Percentiles rank a stretch among this genome's conserved stretches.
phyloP scores from a whole-genome alignment of 2,888 invertebrate genomes.

The Hirtodrosophila alboralis region DNA sequence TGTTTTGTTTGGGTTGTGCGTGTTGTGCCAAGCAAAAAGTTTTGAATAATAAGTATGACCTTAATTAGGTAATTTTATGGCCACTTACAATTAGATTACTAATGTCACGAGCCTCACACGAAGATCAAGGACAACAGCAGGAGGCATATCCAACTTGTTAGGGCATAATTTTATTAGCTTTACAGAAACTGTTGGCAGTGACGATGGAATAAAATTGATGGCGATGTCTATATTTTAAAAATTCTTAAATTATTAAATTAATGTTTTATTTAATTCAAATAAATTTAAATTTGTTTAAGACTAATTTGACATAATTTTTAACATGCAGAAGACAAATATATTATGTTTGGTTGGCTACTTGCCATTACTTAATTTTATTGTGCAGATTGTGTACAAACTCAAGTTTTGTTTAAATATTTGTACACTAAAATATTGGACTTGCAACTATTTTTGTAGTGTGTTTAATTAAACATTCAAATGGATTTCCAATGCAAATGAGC shows the following conservation, averaged over 20 bases:
- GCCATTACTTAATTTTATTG: too few species aligned
- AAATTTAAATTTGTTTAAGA: too few species aligned
- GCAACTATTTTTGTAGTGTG: conserved; percentile 11
- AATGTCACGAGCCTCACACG: conserved; percentile 58
- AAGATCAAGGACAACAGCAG: conserved; percentile 17
- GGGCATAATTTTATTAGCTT: conserved; percentile 39
- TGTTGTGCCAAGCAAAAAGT: conserved; percentile 41
- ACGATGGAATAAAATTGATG: conserved; percentile 6
- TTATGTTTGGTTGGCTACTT: too few species aligned
- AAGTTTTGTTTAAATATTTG: not conserved
- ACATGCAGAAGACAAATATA: too few species aligned
- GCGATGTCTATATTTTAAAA: not conserved
- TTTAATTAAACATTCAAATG: conserved; percentile 72
- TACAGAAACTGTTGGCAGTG: conserved; percentile 4
- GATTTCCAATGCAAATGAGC: conserved; percentile 67
- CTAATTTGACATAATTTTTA: too few species aligned
- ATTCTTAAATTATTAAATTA: not conserved
- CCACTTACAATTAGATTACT: conserved; percentile 72
- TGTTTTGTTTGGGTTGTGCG: conserved; percentile 27
- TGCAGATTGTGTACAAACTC: not conserved
- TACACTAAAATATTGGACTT: conserved; percentile 9
- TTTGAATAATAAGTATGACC: conserved; percentile 71
- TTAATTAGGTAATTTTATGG: conserved; percentile 76
- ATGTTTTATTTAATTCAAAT: too few species aligned
- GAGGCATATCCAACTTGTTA: conserved; percentile 38